Evolutionary conservation across 2,797 vertebrate genomes (phyloP).

Genomic region (Darevskia mixta): DNA sequence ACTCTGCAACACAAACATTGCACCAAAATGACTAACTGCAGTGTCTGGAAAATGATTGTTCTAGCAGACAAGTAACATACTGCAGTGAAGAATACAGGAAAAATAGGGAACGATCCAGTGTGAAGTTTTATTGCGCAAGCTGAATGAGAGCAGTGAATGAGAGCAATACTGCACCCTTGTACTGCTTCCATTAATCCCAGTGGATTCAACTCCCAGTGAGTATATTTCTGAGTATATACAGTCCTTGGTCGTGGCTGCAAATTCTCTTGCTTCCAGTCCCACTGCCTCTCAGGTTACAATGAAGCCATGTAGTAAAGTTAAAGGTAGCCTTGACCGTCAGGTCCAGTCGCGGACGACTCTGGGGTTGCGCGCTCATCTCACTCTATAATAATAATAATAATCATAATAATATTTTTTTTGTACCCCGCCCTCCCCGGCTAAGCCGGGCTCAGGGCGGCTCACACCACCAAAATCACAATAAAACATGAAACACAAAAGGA

Average conservation of each 20-base stretch:
- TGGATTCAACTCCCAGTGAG: neutral
- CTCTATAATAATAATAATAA: too few relatives aligned
- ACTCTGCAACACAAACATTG: constrained; percentile 53
- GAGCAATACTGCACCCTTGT: neutral
- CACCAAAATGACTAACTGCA: constrained; percentile 70
- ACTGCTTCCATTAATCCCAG: neutral
- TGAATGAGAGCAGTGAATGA: too few relatives aligned
- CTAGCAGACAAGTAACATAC: constrained; percentile 51
- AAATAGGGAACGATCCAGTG: neutral
- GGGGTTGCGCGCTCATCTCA: too few relatives aligned
- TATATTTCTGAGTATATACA: neutral
- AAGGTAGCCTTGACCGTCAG: too few relatives aligned
- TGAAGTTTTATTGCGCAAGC: neutral
- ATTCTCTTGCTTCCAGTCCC: too few relatives aligned
- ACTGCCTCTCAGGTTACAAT: constrained; percentile 34
- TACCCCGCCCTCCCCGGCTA: too few relatives aligned
- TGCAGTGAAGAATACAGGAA: neutral
- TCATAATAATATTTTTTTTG: too few relatives aligned
- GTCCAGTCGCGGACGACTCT: too few relatives aligned
- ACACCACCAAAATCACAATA: too few relatives aligned
- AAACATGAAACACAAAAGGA: too few relatives aligned
- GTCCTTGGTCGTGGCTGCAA: neutral
- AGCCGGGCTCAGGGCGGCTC: too few relatives aligned
- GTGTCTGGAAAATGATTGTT: constrained; percentile 63
- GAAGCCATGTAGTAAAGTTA: neutral